Evolutionary conservation across 1,140 invertebrate genomes (phyloP), one percentile per base, ranked within the genome.

Genomic region (Hestina assimilis): DNA sequence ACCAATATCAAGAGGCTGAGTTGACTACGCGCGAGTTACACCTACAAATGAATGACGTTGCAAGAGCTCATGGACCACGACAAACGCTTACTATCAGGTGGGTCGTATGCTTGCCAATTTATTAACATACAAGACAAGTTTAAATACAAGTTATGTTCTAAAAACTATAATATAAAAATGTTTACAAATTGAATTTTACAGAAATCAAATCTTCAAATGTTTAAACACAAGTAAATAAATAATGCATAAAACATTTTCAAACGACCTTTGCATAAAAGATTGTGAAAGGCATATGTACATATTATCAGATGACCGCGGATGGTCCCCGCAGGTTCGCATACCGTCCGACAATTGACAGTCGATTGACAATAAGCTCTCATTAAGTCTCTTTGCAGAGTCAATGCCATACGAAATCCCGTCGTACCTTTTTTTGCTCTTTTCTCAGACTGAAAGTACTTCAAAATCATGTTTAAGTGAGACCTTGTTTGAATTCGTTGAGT

Each of bases 321-420:
- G 41, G 52, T 46, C 41, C 12, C 24, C n/a, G n/a, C n/a, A 26
- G n/a, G 46, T 76, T 76, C 78, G 73, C 75, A 80, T 74, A 53
- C 53, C 24, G 15, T 33, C 52, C 31, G 33, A 23, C 43, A 58
- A 53, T 35, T 59, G 72, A 72, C 74, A 71, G 56, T 8, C 29
- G 74, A 79, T 75, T 79, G 76, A 79, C 74, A 79, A 72, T 65
- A 59, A 64, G 58, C 57, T 66, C 70, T 79, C 74, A 79, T 79
- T 81, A 79, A 72, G 70, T 74, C 68, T 54, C 41, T 23, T 54
- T 43, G 19, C 42, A n/a, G 20, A 54, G 20, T 54, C 52, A 43
- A 46, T 54, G 52, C 23, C 41, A 21, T 29, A 31, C 42, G 42
- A 54, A 35, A 53, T 11, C 14, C 52, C 7, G 29, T 54, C 24